A percentile compares a stretch with the other conserved stretches of the same genome.
Evolutionary conservation across 2,888 invertebrate species (phyloP).

Genomic region (Eurois occulta): DNA sequence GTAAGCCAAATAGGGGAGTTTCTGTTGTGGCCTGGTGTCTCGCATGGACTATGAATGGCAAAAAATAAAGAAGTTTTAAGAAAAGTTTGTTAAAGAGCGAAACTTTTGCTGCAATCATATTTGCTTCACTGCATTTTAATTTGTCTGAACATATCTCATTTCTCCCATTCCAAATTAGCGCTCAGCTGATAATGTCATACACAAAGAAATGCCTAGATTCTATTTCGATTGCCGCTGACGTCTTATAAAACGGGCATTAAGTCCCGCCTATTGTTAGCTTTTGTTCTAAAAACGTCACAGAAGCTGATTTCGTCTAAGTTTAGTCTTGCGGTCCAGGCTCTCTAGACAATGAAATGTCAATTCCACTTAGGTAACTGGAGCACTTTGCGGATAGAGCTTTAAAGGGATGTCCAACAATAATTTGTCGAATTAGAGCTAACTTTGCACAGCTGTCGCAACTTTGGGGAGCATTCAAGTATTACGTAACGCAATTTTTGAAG

Average conservation of each 20-base stretch:
- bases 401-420: constrained; percentile 33
- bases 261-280: constrained; percentile 50
- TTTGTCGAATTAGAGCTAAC: constrained; percentile 45
- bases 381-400: constrained; percentile 36
- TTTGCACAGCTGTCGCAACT: constrained; percentile 45
- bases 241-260: constrained; percentile 41
- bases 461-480: too few species aligned
- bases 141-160: constrained; percentile 9
- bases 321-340: constrained; percentile 39
- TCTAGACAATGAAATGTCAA: constrained; percentile 55
- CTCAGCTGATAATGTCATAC: constrained; percentile 32
- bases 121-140: constrained; percentile 11
- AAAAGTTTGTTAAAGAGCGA: not conserved
- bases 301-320: constrained; percentile 44
- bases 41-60: not conserved
- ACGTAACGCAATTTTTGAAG: too few species aligned
- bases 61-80: constrained; percentile 1
- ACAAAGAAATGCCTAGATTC: constrained; percentile 44
- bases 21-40: constrained; percentile 12
- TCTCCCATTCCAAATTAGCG: constrained; percentile 24
- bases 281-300: constrained; percentile 54
- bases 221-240: constrained; percentile 42
- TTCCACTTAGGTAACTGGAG: constrained; percentile 37
- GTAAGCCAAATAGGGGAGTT: constrained; percentile 26
- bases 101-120: constrained; percentile 3